Evolutionary conservation across 2,113 vertebrate genomes (phyloP).

Genomic region (Strix aluco): DNA sequence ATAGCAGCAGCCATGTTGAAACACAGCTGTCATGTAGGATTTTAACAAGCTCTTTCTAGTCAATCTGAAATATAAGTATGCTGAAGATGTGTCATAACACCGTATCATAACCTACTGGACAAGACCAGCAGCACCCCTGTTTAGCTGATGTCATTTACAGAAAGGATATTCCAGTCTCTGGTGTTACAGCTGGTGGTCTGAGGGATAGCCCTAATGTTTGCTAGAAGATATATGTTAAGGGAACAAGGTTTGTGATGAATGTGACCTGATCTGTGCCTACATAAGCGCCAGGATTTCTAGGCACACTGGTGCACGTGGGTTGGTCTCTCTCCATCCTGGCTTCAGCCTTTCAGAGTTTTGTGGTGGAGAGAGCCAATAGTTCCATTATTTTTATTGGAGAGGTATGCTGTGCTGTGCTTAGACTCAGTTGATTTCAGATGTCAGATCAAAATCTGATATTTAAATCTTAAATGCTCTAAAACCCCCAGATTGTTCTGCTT

Average conservation of each 20-base stretch:
- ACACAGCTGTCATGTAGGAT: neutral
- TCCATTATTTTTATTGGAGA: neutral
- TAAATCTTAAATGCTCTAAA: neutral
- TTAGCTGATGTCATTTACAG: neutral
- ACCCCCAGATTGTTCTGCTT: neutral
- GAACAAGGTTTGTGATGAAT: neutral
- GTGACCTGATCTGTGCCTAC: neutral
- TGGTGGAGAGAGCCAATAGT: neutral
- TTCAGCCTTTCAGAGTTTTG: neutral
- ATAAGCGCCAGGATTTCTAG: neutral
- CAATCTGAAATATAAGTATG: neutral
- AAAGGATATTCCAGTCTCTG: neutral
- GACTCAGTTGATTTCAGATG: neutral
- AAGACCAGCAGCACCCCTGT: neutral
- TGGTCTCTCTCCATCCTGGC: neutral
- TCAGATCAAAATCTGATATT: neutral
- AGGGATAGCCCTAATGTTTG: neutral
- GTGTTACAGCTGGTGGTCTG: neutral
- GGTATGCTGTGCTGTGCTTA: neutral
- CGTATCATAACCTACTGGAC: neutral
- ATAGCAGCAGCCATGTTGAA: neutral
- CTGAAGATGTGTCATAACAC: neutral
- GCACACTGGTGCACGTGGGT: fast-evolving
- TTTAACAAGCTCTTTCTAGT: neutral
- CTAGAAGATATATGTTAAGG: neutral